Evolutionary conservation across 1,140 invertebrate species (phyloP), one percentile per base, ranked within the genome.

Genomic region (Meloidogyne hapla): DNA sequence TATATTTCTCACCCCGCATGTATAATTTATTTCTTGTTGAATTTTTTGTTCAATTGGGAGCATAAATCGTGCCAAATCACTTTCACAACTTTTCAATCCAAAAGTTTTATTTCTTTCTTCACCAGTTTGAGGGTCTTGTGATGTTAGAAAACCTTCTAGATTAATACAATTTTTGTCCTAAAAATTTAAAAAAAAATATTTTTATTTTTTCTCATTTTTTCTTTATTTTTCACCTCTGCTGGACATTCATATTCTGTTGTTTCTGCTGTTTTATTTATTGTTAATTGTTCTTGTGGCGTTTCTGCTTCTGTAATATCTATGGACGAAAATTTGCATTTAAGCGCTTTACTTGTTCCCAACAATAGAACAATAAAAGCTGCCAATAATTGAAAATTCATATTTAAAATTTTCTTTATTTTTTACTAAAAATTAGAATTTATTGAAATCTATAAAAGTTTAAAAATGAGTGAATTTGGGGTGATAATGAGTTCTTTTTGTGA

Each of bases 41-140:
- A 75, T 74, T 73, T 12, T 75, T n/a, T 15, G 18, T 28, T 25
- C 23, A 62, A 75, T 56, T 10, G 74, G 74, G 18, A 48, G 40
- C 65, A 75, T 26, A 26, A 28, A 75, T 8, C 48, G 38, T 25
- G 73, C 33, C 6, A 75, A 28, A 33, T 75, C 74, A 33, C 65
- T 56, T 28, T 75, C 74, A 45, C 74, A 75, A 5, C 74, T 72
- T 28, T 48, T 56, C 13, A 75, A 23, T 21, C 26, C 74, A 33
- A 75, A 75, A 13, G 66, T 61, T 6, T 61, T 40, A 72, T 70
- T 75, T 62, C 75, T 75, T n/a, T 56, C 18, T n/a, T 56, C 48
- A 1, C 48, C 48, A 6, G 33, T 65, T 28, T 65, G 13, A 18
- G 33, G 18, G 15, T 38, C 33, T 65, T 5, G 9, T 38, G 26